phyloP scores from a whole-genome alignment of 1,140 invertebrate species.

The Drosophila sechellia region DNA sequence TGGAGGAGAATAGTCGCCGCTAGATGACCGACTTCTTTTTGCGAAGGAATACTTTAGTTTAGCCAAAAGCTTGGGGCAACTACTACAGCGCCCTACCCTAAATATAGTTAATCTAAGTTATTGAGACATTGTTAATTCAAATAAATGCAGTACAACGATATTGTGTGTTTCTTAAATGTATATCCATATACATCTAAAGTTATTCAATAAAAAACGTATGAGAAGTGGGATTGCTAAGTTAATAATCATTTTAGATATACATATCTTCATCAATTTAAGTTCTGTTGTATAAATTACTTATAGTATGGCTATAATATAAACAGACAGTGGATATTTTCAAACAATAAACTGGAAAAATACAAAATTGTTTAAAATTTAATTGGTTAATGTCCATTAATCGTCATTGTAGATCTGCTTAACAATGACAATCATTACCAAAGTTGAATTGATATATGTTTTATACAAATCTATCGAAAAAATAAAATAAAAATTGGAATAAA shows the following conservation, averaged over 20 bases:
- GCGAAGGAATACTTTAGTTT: background rate
- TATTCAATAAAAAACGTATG: background rate
- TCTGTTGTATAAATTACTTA: no score
- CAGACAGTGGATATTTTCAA: no score
- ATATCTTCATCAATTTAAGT: conserved; percentile 3
- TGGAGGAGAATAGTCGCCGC: conserved; percentile 8
- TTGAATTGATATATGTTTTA: no score
- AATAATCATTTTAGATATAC: background rate
- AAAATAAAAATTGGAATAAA: background rate
- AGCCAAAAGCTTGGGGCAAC: conserved; percentile 15
- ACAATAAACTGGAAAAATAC: no score
- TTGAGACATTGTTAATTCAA: background rate
- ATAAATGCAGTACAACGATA: background rate
- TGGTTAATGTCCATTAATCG: no score
- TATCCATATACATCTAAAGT: background rate
- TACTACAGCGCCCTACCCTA: background rate
- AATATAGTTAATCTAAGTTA: background rate
- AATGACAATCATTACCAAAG: no score
- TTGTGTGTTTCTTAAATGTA: background rate
- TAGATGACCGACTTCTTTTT: background rate
- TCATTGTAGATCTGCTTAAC: no score
- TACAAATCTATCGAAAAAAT: background rate
- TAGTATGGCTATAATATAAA: no score
- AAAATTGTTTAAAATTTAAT: no score
- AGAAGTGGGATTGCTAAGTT: background rate